A percentile compares a stretch with the other conserved stretches of the same genome.
Evolutionary conservation across 2,113 vertebrate genomes (phyloP).

Genomic region (Siniperca knerii): DNA sequence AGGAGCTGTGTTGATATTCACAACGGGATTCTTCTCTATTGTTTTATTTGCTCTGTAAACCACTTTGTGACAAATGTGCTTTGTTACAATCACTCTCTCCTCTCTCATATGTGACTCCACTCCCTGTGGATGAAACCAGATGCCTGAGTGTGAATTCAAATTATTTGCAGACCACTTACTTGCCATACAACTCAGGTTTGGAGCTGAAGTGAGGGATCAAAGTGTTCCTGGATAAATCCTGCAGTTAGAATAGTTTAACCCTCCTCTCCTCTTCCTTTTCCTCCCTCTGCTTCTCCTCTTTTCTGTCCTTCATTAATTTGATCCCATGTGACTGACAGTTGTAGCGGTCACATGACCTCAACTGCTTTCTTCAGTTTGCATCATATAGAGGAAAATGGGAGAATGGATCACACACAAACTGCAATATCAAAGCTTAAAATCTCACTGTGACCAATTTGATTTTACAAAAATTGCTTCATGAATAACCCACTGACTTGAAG

Average conservation of each 20-base stretch:
- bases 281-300: neutral
- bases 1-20: neutral
- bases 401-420: neutral
- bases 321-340: constrained; percentile 3
- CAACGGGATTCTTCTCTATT: constrained; percentile 5
- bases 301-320: constrained; percentile 7
- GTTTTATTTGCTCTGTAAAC: constrained; percentile 35
- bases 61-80: constrained; percentile 34
- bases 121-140: constrained; percentile 13
- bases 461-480: neutral
- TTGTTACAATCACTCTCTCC: neutral
- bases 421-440: neutral
- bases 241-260: neutral
- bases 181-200: constrained; percentile 34
- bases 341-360: neutral
- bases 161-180: constrained; percentile 22
- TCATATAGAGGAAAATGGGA: neutral
- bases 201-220: constrained; percentile 34
- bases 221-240: constrained; percentile 9
- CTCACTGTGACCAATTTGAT: neutral
- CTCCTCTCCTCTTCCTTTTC: no score
- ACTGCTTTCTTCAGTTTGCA: neutral
- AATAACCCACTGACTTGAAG: constrained; percentile 1
- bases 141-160: constrained; percentile 29
- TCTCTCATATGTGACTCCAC: neutral